Percentiles rank a stretch among this genome's conserved stretches.
phyloP scores from a whole-genome alignment of 2,113 vertebrate genomes.

The Onychostruthus taczanowskii region DNA sequence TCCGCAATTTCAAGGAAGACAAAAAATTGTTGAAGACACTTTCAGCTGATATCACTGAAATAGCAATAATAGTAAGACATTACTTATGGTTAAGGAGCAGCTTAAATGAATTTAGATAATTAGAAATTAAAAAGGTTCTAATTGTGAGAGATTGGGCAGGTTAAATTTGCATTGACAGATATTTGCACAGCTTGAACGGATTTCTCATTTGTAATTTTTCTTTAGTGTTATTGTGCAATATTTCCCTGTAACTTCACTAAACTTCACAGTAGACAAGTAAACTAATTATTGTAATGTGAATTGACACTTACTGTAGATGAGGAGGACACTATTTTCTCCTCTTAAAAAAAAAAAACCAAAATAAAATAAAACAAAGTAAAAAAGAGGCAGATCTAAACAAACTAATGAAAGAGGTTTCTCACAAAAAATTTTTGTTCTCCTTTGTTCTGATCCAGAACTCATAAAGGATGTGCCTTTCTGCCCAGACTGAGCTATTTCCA shows the following conservation, averaged over 20 bases:
- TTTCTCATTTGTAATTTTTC: not conserved
- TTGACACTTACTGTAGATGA: not conserved
- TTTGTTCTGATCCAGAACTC: not conserved
- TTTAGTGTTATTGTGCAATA: not conserved
- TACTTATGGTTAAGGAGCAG: not conserved
- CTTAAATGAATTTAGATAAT: not conserved
- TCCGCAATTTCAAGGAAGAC: not conserved
- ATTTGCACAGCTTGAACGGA: not conserved
- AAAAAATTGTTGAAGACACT: not conserved
- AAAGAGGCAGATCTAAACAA: not conserved
- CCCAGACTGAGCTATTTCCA: not conserved
- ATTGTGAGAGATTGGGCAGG: not conserved
- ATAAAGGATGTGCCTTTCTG: not conserved
- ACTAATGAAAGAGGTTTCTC: not conserved
- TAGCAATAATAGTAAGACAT: not conserved
- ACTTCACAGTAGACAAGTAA: not conserved
- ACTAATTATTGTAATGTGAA: not conserved
- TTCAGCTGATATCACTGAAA: not conserved
- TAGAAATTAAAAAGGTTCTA: not conserved
- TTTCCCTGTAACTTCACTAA: not conserved
- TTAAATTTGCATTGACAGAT: not conserved
- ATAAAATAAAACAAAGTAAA: rapidly evolving
- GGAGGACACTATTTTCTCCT: not conserved
- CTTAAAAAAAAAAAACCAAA: not conserved
- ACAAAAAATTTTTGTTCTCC: not conserved